These are phyloP conservation scores for Dromas ardeola DNA, from an alignment of 2,113 vertebrate species.

Conservation along the genomic window DNA sequence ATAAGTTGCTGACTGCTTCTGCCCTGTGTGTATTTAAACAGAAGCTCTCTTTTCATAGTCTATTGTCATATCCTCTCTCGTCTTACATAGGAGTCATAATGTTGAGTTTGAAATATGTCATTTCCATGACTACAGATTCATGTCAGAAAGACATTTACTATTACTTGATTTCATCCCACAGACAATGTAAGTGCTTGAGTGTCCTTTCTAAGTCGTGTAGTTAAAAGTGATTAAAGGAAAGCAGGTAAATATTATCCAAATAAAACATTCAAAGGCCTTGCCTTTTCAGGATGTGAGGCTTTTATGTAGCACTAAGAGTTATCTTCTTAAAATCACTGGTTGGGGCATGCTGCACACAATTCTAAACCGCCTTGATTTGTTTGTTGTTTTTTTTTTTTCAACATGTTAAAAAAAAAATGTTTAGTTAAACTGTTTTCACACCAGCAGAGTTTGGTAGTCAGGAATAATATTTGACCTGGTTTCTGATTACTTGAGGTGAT, in stretches of 20 bases:
- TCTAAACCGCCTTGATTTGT: not conserved
- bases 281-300: not conserved
- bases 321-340: not conserved
- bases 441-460: not conserved
- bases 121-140: not conserved
- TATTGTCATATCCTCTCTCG: not conserved
- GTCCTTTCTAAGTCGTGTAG: not conserved
- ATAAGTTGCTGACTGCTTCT: conserved; percentile 11
- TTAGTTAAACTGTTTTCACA: not conserved
- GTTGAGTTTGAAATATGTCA: not conserved
- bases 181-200: not conserved
- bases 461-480: not conserved
- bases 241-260: not conserved
- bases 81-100: not conserved
- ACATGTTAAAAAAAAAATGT: not conserved
- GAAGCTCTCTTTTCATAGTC: not conserved
- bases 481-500: not conserved
- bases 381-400: not conserved
- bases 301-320: not conserved
- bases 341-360: not conserved
- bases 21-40: not conserved
- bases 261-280: not conserved
- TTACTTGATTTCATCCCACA: not conserved
- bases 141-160: not conserved
- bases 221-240: not conserved